Evolutionary conservation across 2,113 vertebrate species (phyloP).

Genomic region (Apodemus speciosus): DNA sequence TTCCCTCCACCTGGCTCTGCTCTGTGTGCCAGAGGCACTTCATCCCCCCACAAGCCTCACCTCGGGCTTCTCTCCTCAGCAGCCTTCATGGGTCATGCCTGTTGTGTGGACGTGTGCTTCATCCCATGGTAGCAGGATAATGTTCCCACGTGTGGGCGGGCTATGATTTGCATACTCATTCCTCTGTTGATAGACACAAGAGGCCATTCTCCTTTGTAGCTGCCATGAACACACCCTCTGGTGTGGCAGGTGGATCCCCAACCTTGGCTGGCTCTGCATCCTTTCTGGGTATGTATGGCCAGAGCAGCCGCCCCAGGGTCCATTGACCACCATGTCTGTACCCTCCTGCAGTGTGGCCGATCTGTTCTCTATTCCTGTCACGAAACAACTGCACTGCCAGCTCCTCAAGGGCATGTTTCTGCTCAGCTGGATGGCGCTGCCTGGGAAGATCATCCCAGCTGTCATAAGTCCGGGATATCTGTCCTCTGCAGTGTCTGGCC

Average conservation of each 20-base stretch:
- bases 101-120: accelerated
- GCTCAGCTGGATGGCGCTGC: neutral
- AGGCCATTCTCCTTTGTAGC: neutral
- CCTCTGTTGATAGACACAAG: accelerated
- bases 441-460: neutral
- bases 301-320: neutral
- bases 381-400: neutral
- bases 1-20: neutral
- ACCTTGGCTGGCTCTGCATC: neutral
- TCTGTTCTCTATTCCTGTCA: neutral
- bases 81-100: accelerated
- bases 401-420: neutral
- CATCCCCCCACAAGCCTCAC: too few species aligned
- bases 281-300: neutral
- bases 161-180: accelerated
- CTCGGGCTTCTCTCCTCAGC: neutral
- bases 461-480: neutral
- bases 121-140: neutral
- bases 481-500: neutral
- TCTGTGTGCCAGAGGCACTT: neutral
- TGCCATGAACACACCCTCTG: neutral
- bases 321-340: neutral
- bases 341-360: neutral
- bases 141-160: accelerated
- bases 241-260: neutral